Base-by-base conservation (phyloP, 2,113 vertebrate genomes). In the Patagioenas fasciata region DNA sequence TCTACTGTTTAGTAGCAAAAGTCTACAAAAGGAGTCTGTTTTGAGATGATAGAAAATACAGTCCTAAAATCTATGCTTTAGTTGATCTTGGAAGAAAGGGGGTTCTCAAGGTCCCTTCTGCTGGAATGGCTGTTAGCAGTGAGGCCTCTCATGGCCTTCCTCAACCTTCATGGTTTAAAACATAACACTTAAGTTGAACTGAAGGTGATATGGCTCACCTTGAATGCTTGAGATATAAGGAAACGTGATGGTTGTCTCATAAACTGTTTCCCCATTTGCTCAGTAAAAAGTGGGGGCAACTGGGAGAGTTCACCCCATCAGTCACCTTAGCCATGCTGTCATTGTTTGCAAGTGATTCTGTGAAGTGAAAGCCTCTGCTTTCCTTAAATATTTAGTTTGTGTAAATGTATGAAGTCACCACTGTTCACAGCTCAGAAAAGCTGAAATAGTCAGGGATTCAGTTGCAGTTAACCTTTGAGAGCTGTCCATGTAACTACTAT, bases 391-490 rank as follows among this genome's bases (percentile, higher is more conserved):
- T 21, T 80, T 51, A 18, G 15, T 53, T 84, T 50, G n/a, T 79
- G 47, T 7, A 57, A 65, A 56, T 24, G 6, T 85, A 38, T 9
- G 15, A 26, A 58, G 42, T 77, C 18, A 23, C 50, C 6, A n/a
- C 47, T 1, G 3, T 25, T 75, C 32, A 34, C 31, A 77, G 62
- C 48, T 82, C n/a, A 51, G 53, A 60, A 89, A 42, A 88, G 32
- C 21, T 11, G 12, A 58, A 74, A 36, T 15, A 61, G 24, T 72
- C 82, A 66, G 70, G 15, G 36, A 85, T 73, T 91, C n/a, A 80
- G 17, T 58, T 88, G 67, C 62, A 85, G 61, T 90, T 90, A 91
- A 88, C 74, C 79, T 93, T 92, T 88, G 71, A 90, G 85, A 85
- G 18, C 19, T 91, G 78, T 65, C 73, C 53, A 3, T 91, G 32